Evolutionary conservation across 2,113 vertebrate genomes (phyloP), one percentile per base, ranked within the genome.

Genomic region (Asarcornis scutulata): DNA sequence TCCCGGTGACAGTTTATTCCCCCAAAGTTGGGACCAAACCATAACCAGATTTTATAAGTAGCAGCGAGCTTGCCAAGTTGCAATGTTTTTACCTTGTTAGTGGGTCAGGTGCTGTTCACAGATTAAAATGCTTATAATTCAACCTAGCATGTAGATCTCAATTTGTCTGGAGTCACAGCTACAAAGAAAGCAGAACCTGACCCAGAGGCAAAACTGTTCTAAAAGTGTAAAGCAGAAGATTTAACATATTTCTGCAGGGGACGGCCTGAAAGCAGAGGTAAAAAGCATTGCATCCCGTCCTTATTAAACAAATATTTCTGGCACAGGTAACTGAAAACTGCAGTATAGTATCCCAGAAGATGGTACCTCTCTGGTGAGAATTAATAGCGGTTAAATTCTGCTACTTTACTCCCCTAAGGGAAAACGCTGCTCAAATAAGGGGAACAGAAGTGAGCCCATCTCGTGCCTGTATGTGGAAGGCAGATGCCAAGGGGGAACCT

Each of bases 41-140:
- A 7, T 50, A 50, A 72, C 32, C 78, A 69, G 83, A 46, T 92
- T 96, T 95, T 96, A 7, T 93, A 93, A 81, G 66, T 36, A 94
- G 83, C 76, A 88, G 76, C 10, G 4, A 75, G 53, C 68, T 88
- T 44, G 18, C 64, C 46, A 52, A 87, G 69, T 84, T 91, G 71
- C 44, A 75, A 11, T 83, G 56, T 85, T 95, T 95, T 93, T 77
- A 92, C 50, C 59, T 59, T 79, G 31, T 79, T 73, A 66, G 83
- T 32, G 62, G 83, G 60, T 78, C 92, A 38, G 76, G 69, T 76
- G 66, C 40, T 66, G 58, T 44, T 79, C 38, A 36, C 75, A 72
- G 67, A 58, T 22, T 44, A 69, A 82, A 62, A 32, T 50, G 52
- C 53, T 18, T 62, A 76, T 68, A 15, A 67, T 36, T 53, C 44